These are phyloP conservation scores for Furcifer pardalis DNA, from an alignment of 2,797 vertebrate genomes.

Conservation along the genomic window DNA sequence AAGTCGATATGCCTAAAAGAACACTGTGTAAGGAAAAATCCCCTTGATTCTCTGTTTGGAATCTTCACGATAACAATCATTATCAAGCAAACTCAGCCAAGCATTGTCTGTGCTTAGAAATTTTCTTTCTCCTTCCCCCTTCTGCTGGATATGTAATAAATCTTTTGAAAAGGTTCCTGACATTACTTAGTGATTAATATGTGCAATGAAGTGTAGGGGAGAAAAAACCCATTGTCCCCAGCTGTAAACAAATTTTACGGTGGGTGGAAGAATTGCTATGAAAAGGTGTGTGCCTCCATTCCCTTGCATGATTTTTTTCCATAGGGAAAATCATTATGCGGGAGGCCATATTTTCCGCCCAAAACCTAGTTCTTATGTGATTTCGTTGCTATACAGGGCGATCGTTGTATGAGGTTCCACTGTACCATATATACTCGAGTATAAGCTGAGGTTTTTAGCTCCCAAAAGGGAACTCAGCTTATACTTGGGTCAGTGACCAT, in stretches of 20 bases:
- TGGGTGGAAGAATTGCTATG: conserved; percentile 24
- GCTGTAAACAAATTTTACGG: conserved; percentile 45
- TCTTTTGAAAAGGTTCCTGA: conserved; percentile 16
- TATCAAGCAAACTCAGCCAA: conserved; percentile 20
- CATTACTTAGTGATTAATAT: conserved; percentile 52
- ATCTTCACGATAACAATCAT: conserved; percentile 36
- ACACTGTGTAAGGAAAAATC: not conserved
- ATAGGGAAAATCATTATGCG: no score
- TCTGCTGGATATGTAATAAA: conserved; percentile 35
- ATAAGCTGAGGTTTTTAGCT: no score
- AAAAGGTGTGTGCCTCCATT: conserved; percentile 28
- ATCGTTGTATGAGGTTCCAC: no score
- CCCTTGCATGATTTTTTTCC: no score
- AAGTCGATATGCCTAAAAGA: conserved; percentile 28
- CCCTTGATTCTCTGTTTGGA: conserved; percentile 22
- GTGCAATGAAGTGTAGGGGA: not conserved
- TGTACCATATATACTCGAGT: no score
- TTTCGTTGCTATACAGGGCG: no score
- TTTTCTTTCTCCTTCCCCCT: conserved; percentile 4
- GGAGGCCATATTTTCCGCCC: no score
- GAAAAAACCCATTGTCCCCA: conserved; percentile 36
- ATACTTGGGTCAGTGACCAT: no score
- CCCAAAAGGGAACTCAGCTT: no score
- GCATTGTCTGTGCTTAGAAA: not conserved
- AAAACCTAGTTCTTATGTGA: no score